phyloP scores from a whole-genome alignment of 37 sponge, comb jelly and placozoan genomes.

The Cliona cf. orientalis region DNA sequence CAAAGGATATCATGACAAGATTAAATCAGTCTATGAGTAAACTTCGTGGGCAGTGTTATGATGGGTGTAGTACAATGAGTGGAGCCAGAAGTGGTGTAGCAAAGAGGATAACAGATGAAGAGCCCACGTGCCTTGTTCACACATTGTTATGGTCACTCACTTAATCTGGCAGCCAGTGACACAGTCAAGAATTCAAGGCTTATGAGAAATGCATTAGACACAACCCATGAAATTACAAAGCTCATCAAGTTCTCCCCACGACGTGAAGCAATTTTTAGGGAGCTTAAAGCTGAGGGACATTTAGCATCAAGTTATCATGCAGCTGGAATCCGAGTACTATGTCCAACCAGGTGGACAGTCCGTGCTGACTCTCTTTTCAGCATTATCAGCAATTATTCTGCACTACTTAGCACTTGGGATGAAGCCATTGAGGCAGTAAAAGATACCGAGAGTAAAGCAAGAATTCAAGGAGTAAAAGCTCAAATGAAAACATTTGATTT shows the following conservation, averaged over 20 bases:
- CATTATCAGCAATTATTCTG: slow-evolving; percentile 62
- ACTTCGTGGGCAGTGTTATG: slow-evolving; percentile 78
- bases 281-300: slow-evolving; percentile 24
- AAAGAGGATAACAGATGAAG: slow-evolving; percentile 36
- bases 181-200: slow-evolving; percentile 49
- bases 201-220: slow-evolving; percentile 66
- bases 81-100: slow-evolving; percentile 70
- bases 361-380: slow-evolving; percentile 62
- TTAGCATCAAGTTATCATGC: slow-evolving; percentile 16
- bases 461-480: slow-evolving; percentile 61
- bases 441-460: slow-evolving; percentile 74
- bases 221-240: slow-evolving; percentile 61
- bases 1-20: slow-evolving; percentile 52
- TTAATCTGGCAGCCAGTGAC: slow-evolving; percentile 72
- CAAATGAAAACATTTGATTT: slow-evolving; percentile 66
- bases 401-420: slow-evolving; percentile 58
- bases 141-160: slow-evolving; percentile 85
- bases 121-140: slow-evolving; percentile 77
- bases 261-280: slow-evolving; percentile 54
- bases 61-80: slow-evolving; percentile 78
- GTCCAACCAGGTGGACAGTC: slow-evolving; percentile 80
- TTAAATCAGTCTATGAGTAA: slow-evolving; percentile 52
- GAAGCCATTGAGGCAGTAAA: slow-evolving; percentile 28
- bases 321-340: slow-evolving; percentile 50
- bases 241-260: slow-evolving; percentile 74